Base-by-base conservation (phyloP, 2,797 vertebrate genomes). In the Chaetodon trifasciatus region DNA sequence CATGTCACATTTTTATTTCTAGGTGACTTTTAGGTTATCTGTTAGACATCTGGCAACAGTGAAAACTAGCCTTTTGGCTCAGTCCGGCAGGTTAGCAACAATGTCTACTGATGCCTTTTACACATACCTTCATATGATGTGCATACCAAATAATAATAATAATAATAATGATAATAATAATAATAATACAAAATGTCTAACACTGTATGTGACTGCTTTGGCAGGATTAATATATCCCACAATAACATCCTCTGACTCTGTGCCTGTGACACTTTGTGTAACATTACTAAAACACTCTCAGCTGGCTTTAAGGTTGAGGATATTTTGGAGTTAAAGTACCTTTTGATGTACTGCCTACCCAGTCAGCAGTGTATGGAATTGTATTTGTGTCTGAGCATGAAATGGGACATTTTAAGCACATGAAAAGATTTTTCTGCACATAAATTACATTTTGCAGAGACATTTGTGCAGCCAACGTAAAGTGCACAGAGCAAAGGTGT, bases 21-120 rank as follows among this genome's bases (percentile, higher is more conserved):
- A 21, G 28, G 21, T 7, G 12, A 70, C 46, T 40, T 69, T 12
- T 12, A 57, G 16, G 7, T 6, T 46, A 16, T 8, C 13, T 28
- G 28, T 81, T 69, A 40, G 78, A 56, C 50, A 70, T 75, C 50
- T 74, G 63, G 64, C 24, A 57, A 32, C 53, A 49, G 19, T 61
- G 21, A 62, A 70, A 65, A 76, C 24, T 4, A 24, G 7, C 17
- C 12, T 28, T 57, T 52, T 49, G 19, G 5, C 47, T 21, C 19
- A 49, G 6, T 40, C 12, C 4, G 23, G 42, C n/a, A 62, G 13
- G 32, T 42, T 74, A 9, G 44, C 1, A 44, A 7, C 42, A 52
- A 40, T 74, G n/a, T 40, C 65, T 62, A 72, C 71, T 37, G 52
- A 68, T 56, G 35, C 47, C n/a, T 42, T 49, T 52, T 58, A 46